Conservation (phyloP, 2,888 invertebrate species). For the Orchesella flavescens region DNA sequence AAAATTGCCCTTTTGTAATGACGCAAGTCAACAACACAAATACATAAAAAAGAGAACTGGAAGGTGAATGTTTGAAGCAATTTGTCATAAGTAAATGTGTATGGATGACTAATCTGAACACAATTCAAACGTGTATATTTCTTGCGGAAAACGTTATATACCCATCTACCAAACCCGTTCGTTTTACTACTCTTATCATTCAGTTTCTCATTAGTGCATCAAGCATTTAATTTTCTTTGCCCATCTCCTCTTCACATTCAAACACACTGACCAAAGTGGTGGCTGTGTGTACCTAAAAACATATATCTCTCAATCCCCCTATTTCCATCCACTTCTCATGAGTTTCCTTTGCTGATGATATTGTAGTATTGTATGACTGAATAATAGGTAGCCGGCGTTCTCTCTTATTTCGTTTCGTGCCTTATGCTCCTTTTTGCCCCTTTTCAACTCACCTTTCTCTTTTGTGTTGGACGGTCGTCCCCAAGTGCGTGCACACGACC, state of each 20-base stretch:
- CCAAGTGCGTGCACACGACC: conserved; percentile 67
- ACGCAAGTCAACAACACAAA: no score
- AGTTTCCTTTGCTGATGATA: conserved; percentile 25
- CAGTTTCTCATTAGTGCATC: conserved; percentile 42
- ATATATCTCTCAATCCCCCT: conserved; percentile 33
- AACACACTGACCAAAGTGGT: conserved; percentile 49
- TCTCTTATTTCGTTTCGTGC: conserved; percentile 44
- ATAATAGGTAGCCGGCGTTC: conserved; percentile 51
- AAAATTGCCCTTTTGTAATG: no score
- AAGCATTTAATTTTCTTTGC: conserved; percentile 21
- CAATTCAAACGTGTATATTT: background rate
- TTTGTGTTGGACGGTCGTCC: conserved; percentile 43
- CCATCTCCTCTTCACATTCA: background rate
- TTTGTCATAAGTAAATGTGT: no score
- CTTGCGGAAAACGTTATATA: background rate
- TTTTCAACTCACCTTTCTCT: conserved; percentile 54
- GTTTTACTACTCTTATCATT: background rate
- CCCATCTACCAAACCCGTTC: conserved; percentile 11
- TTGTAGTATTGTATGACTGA: conserved; percentile 1
- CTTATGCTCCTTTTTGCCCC: conserved; percentile 54
- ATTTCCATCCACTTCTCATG: conserved; percentile 39
- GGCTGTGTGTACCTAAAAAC: conserved; percentile 33
- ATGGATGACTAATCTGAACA: background rate
- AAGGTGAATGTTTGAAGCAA: no score
- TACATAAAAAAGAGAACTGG: no score